Percentiles rank a stretch among this genome's conserved stretches.
Conservation (phyloP, 2,797 vertebrate genomes). For the Crax fasciolata region DNA sequence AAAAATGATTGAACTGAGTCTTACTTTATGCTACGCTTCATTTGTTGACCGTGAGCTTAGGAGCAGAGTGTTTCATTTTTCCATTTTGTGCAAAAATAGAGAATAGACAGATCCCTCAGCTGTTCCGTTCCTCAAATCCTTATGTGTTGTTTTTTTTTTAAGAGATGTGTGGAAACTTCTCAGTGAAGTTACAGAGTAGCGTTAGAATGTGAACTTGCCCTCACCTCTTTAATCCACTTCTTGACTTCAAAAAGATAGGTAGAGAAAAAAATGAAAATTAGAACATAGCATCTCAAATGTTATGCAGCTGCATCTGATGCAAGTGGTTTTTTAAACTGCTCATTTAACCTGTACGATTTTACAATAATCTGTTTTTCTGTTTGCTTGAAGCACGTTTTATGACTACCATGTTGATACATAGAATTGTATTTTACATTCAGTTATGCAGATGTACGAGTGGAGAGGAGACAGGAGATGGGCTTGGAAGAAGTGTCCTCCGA, state of each 20-base stretch:
- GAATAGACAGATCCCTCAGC: not conserved
- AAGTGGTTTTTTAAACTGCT: not conserved
- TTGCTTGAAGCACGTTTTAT: not conserved
- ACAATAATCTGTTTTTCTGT: not conserved
- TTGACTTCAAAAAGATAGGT: not conserved
- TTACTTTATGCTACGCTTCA: not conserved
- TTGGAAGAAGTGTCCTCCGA: constrained; percentile 82
- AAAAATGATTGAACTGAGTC: not conserved
- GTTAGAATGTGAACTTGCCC: not conserved
- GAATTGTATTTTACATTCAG: constrained; percentile 67
- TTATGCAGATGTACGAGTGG: constrained; percentile 86
- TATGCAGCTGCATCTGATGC: not conserved
- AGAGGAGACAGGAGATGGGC: constrained; percentile 83
- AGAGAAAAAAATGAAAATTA: constrained; percentile 6
- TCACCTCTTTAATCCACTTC: constrained; percentile 10
- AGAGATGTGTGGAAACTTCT: not conserved
- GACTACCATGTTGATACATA: not conserved
- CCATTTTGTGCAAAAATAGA: not conserved
- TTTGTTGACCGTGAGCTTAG: not conserved
- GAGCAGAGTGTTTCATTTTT: not conserved
- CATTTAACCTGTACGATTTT: not conserved
- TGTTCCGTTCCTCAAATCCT: not conserved
- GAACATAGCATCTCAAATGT: not conserved
- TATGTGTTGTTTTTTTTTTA: not conserved
- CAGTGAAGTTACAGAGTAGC: not conserved